phyloP scores from a whole-genome alignment of 1,140 invertebrate species.

The Subanguina moxae region DNA sequence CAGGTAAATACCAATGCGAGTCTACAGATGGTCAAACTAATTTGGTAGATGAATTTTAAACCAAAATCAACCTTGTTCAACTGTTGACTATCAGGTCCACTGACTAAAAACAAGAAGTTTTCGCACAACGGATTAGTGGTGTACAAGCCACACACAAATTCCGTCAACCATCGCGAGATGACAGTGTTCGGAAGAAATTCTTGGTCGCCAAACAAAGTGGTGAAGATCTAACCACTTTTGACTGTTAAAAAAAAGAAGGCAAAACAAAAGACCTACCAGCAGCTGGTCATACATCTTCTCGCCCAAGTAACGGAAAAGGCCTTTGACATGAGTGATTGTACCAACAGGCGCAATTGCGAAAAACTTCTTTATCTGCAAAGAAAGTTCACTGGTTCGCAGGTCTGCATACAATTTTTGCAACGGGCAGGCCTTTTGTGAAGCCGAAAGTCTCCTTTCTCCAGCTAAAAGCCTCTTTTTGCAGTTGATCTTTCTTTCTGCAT shows the following conservation, averaged over 20 bases:
- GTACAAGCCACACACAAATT: slow-evolving; percentile 27
- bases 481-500: too few species aligned
- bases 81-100: slow-evolving; percentile 39
- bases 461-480: too few species aligned
- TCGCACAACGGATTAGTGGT: slow-evolving; percentile 35
- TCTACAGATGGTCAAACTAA: not conserved
- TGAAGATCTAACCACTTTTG: slow-evolving; percentile 21
- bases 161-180: slow-evolving; percentile 29
- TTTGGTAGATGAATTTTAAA: not conserved
- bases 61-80: slow-evolving; percentile 27
- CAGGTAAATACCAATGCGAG: not conserved
- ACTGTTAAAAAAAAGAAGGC: not conserved
- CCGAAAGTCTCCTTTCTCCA: too few species aligned
- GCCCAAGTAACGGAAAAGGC: slow-evolving; percentile 41
- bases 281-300: slow-evolving; percentile 26
- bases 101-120: slow-evolving; percentile 45
- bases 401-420: too few species aligned
- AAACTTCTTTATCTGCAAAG: slow-evolving; percentile 48
- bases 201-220: slow-evolving; percentile 29
- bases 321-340: slow-evolving; percentile 44
- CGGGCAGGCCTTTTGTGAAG: too few species aligned
- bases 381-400: not conserved
- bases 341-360: slow-evolving; percentile 53
- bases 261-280: not conserved
- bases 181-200: slow-evolving; percentile 43